Evolutionary conservation across 2,797 vertebrate species (phyloP).

Genomic region (Cyprinodon diabolis): DNA sequence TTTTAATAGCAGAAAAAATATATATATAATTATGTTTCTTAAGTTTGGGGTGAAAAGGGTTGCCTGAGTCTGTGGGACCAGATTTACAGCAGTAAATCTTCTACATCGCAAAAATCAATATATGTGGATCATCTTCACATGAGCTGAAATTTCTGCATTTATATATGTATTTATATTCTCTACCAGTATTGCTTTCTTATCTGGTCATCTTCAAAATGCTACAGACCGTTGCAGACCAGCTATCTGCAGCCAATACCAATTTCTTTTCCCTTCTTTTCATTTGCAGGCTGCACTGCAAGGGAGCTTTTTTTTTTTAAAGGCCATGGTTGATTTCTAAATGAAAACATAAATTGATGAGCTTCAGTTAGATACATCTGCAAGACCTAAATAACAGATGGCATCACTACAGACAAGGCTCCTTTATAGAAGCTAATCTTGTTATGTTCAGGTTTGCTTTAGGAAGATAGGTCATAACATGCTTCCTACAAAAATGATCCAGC

Average conservation of each 20-base stretch:
- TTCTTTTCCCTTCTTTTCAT: not conserved
- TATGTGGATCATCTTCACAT: conserved; percentile 18
- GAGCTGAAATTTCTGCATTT: not conserved
- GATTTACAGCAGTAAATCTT: conserved; percentile 23
- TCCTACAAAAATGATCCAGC: not conserved
- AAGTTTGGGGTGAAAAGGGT: not conserved
- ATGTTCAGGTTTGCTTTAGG: conserved; percentile 10
- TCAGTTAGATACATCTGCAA: conserved; percentile 4
- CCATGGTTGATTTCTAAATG: not conserved
- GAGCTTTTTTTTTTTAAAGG: not conserved
- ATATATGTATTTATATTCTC: not conserved
- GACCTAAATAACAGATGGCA: conserved; percentile 17
- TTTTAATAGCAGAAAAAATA: not conserved
- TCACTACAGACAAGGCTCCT: conserved; percentile 1
- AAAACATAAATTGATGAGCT: not conserved
- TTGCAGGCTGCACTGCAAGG: not conserved
- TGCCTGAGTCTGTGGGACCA: not conserved
- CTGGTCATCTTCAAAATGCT: conserved; percentile 15
- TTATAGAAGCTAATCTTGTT: not conserved
- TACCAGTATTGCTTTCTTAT: conserved; percentile 15
- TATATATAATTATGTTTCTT: not conserved
- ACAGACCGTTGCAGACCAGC: conserved; percentile 5
- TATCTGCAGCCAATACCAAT: conserved; percentile 1
- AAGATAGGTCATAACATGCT: conserved; percentile 5
- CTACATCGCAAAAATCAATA: conserved; percentile 33